Evolutionary conservation across 2,888 invertebrate genomes (phyloP), one percentile per base, ranked within the genome.

Genomic region (Limenitis camilla): DNA sequence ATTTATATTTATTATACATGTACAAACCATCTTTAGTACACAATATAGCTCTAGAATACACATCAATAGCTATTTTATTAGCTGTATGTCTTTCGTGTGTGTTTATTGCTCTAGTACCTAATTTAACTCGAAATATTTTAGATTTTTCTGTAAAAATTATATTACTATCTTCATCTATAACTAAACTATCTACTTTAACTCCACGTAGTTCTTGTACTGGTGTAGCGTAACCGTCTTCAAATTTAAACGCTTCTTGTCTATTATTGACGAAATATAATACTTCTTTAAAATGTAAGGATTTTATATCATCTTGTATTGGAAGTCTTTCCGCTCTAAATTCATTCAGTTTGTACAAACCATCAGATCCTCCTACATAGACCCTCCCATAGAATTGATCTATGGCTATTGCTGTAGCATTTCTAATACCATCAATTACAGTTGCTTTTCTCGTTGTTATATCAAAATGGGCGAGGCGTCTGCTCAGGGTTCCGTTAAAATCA

Each of bases 1-100:
- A 84, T 50, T 84, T 86, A 52, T 78, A 83, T 45, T 81, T 83
- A 64, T 86, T 84, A 41, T 84, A 86, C 0, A 72, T 66, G 44
- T 71, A 84, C 0, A 83, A 49, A 1, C 83, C 85, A 45, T 72
- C 72, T 1, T 64, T 71, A 0, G 81, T 70, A 45, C 74, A 68
- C 1, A 80, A 58, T 55, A 69, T 78, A 0, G 79, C 74, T 51
- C 71, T 79, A 6, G 57, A 70, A 60, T 71, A 65, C 9, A 64
- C 49, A 63, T 85, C 79, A 0, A 74, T 72, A 0, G 77, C 63
- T 3, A 85, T 61, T 1, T 67, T 64, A 48, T 71, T 65, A 0
- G 77, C 77, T 6, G 56, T 56, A 32, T 70, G 72, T 28, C 64
- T 69, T 38, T 82, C 83, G 48, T 79, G 79, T 0, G 69, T 69